These are phyloP conservation scores for Seriola quinqueradiata DNA, from an alignment of 2,113 vertebrate genomes.

Conservation along the genomic window DNA sequence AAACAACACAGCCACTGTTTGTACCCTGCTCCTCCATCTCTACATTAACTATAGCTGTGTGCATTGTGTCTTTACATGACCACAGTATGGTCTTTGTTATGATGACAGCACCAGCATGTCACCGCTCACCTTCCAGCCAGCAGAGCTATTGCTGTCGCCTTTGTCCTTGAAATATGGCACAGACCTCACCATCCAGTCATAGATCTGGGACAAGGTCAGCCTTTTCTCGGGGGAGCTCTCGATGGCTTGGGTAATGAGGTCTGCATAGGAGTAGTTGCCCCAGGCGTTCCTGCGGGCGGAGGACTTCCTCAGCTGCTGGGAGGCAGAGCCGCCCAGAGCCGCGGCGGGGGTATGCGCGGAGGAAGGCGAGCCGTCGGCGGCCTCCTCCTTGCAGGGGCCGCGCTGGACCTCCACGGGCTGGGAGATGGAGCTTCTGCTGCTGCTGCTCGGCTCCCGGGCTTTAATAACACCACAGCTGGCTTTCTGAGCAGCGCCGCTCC, in stretches of 20 bases:
- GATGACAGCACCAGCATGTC: conserved; percentile 45
- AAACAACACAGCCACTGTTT: neutral
- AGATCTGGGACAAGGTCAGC: conserved; percentile 97
- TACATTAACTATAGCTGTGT: conserved; percentile 1
- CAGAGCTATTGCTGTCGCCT: conserved; percentile 98
- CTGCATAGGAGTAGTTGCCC: conserved; percentile 98
- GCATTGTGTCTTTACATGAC: conserved; percentile 21
- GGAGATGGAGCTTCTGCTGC: conserved; percentile 26
- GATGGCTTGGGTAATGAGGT: conserved; percentile 96
- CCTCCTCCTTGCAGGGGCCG: conserved; percentile 67
- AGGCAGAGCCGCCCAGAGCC: conserved; percentile 76
- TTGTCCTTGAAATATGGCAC: conserved; percentile 99
- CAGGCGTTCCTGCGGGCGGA: conserved; percentile 96
- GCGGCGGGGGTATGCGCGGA: conserved; percentile 72
- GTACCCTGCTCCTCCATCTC: neutral
- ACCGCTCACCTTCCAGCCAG: conserved; percentile 95
- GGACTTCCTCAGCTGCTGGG: conserved; percentile 91
- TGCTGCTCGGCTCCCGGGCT: conserved; percentile 44
- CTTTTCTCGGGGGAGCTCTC: conserved; percentile 95
- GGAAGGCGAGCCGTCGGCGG: conserved; percentile 73
- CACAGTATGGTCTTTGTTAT: conserved; percentile 54
- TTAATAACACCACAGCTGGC: conserved; percentile 35
- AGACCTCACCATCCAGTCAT: conserved; percentile 98
- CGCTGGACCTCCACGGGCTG: conserved; percentile 68
- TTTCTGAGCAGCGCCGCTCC: conserved; percentile 76